Evolutionary conservation across 2,797 vertebrate genomes (phyloP).

Genomic region (Artibeus lituratus): DNA sequence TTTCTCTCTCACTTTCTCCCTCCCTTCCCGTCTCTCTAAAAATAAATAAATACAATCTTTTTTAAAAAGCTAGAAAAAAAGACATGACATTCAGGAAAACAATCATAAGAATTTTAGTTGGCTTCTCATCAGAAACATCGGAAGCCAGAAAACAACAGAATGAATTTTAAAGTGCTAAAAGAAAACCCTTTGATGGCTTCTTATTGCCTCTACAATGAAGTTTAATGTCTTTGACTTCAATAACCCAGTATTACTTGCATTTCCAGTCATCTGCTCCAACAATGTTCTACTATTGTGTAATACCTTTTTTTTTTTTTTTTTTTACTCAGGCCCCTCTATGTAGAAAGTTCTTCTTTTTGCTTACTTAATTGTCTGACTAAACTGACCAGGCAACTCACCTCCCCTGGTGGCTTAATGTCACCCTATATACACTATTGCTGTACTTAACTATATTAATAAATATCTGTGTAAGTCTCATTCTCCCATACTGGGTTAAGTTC

Average conservation of each 20-base stretch:
- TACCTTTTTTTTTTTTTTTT: slow-evolving; percentile 16
- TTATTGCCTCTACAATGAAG: neutral
- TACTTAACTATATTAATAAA: slow-evolving; percentile 20
- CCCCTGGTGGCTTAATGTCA: neutral
- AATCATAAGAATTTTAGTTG: neutral
- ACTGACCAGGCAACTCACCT: neutral
- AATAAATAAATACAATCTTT: no score
- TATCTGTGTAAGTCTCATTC: neutral
- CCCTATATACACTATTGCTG: neutral
- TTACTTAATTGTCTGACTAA: slow-evolving; percentile 8
- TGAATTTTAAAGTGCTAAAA: neutral
- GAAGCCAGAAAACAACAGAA: neutral
- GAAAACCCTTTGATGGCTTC: neutral
- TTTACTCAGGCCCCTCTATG: neutral
- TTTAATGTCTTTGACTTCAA: neutral
- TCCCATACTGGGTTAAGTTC: neutral
- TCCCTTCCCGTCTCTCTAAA: no score
- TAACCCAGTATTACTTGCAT: neutral
- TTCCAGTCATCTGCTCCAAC: neutral
- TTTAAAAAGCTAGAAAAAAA: neutral
- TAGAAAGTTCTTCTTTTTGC: neutral
- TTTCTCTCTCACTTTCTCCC: no score
- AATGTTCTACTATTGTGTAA: neutral
- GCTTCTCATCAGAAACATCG: slow-evolving; percentile 7
- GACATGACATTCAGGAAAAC: neutral